These are phyloP conservation scores for Engraulis encrasicolus DNA, from an alignment of 2,113 vertebrate genomes.

Conservation along the genomic window DNA sequence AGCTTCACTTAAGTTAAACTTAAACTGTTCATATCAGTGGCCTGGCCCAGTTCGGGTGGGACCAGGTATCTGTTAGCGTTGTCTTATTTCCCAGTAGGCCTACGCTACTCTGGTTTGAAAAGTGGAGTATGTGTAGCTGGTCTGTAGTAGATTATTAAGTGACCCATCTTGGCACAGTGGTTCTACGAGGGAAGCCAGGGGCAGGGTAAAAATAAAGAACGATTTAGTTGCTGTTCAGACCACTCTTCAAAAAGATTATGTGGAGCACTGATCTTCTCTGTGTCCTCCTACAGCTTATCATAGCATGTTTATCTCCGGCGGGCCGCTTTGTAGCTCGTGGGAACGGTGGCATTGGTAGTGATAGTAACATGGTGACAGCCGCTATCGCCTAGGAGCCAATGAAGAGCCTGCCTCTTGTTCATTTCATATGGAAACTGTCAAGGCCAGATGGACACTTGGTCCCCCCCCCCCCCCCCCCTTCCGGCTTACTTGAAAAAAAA, in stretches of 20 bases:
- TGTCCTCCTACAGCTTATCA: neutral
- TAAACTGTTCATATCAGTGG: too few species aligned
- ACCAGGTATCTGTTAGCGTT: too few species aligned
- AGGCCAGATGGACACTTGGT: constrained; percentile 23
- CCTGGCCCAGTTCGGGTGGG: too few species aligned
- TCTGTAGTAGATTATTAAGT: too few species aligned
- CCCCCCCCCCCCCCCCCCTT: neutral
- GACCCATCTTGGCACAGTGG: neutral
- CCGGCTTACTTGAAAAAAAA: neutral
- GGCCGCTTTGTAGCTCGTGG: constrained; percentile 25
- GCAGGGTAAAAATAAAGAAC: neutral
- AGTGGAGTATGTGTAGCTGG: too few species aligned
- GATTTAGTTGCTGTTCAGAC: neutral
- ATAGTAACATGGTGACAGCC: constrained; percentile 40
- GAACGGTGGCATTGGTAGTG: constrained; percentile 25
- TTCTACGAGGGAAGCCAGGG: neutral
- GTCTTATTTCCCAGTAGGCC: too few species aligned
- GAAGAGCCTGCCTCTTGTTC: constrained; percentile 24
- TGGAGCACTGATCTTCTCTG: neutral
- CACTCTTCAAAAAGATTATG: neutral
- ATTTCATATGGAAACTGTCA: constrained; percentile 27
- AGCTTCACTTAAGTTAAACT: too few species aligned
- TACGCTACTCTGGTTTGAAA: too few species aligned
- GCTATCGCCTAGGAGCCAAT: constrained; percentile 18
- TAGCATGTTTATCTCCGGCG: neutral